Conservation (phyloP, 2,113 vertebrate genomes). For the Bubo scandiacus region DNA sequence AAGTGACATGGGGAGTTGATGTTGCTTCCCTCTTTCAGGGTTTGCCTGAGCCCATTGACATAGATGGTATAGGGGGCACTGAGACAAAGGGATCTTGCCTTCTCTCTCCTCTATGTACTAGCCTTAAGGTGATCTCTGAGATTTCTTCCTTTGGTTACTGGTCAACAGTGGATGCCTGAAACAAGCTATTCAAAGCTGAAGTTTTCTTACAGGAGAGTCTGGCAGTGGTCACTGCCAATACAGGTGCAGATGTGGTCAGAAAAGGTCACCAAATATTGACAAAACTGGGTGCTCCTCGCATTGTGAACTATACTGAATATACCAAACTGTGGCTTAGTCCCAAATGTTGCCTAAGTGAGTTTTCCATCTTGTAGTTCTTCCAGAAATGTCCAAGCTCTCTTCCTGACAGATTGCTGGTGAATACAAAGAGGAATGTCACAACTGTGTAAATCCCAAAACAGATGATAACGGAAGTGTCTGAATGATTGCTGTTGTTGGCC, state of each 20-base stretch:
- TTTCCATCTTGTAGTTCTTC: not conserved
- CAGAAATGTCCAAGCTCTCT: constrained; percentile 2
- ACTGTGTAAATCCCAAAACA: not conserved
- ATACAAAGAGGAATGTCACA: not conserved
- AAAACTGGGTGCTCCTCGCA: not conserved
- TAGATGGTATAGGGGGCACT: not conserved
- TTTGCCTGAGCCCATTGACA: not conserved
- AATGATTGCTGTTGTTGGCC: not conserved
- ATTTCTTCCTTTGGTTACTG: not conserved
- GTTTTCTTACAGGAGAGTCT: not conserved
- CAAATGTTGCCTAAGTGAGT: not conserved
- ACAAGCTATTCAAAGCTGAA: not conserved
- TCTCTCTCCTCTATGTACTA: not conserved
- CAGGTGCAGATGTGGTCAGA: not conserved
- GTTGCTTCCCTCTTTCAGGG: not conserved
- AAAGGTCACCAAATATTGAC: not conserved
- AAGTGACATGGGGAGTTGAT: not conserved
- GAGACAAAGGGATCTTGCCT: not conserved
- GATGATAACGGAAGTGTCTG: not conserved
- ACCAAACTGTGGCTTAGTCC: not conserved
- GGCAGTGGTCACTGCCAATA: not conserved
- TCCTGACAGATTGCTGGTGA: not conserved
- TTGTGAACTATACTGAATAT: not conserved
- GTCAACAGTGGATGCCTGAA: not conserved
- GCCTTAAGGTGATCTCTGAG: not conserved